phyloP scores from a whole-genome alignment of 2,888 invertebrate species.

The Pherbina coryleti region DNA sequence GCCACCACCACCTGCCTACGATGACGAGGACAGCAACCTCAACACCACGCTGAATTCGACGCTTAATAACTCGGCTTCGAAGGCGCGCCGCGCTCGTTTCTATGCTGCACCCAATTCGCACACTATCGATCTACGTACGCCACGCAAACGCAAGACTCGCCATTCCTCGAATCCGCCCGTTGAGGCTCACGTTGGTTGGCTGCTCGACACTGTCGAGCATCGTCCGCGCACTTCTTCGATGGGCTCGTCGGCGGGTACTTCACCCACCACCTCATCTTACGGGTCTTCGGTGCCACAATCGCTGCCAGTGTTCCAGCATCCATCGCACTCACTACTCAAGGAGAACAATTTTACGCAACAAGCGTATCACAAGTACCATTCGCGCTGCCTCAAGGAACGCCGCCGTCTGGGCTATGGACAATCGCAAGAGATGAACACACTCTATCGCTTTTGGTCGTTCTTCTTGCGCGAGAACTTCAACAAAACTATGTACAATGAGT shows the following conservation, averaged over 20 bases:
- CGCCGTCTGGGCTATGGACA: conserved; percentile 93
- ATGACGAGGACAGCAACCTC: conserved; percentile 60
- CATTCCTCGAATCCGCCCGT: conserved; percentile 94
- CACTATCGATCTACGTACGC: conserved; percentile 75
- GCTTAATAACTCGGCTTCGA: conserved; percentile 59
- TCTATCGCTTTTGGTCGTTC: conserved; percentile 99
- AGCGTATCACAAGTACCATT: conserved; percentile 96
- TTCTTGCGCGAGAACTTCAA: conserved; percentile 98
- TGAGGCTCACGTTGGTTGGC: conserved; percentile 97
- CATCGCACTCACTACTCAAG: conserved; percentile 92
- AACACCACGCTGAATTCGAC: conserved; percentile 58
- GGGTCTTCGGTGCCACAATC: conserved; percentile 82
- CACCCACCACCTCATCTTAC: conserved; percentile 74
- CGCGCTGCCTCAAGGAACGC: conserved; percentile 90
- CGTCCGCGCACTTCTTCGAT: conserved; percentile 83
- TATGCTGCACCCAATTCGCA: conserved; percentile 93
- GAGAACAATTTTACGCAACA: conserved; percentile 99
- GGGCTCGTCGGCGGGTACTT: conserved; percentile 85
- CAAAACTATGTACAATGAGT: conserved; percentile 97
- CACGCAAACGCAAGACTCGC: conserved; percentile 89
- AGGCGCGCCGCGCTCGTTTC: conserved; percentile 81
- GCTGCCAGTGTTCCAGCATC: conserved; percentile 94
- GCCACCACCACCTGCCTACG: conserved; percentile 82
- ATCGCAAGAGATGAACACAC: conserved; percentile 99
- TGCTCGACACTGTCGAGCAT: conserved; percentile 92